Conservation (phyloP, 2,113 vertebrate species). For the Picathartes gymnocephalus region DNA sequence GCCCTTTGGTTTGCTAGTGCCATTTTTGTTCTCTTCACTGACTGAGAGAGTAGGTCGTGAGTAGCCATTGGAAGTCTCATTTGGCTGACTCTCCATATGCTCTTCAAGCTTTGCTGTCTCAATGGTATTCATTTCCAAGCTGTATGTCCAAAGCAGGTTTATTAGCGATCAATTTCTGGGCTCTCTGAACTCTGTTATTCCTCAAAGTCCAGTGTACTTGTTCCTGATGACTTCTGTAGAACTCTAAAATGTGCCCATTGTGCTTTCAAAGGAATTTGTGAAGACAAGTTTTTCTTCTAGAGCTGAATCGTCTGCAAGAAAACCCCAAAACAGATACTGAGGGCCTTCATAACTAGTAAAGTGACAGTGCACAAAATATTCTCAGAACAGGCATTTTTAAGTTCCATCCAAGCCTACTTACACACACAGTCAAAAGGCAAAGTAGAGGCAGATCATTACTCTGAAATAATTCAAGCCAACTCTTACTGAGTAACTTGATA, state of each 20-base stretch:
- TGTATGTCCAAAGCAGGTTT: conserved; percentile 46
- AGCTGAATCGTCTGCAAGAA: conserved; percentile 43
- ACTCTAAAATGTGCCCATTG: neutral
- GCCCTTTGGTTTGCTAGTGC: conserved; percentile 66
- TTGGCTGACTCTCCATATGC: conserved; percentile 73
- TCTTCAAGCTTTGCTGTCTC: conserved; percentile 77
- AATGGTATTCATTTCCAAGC: conserved; percentile 73
- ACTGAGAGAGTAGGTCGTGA: conserved; percentile 64
- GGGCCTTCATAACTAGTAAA: neutral
- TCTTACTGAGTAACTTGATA: neutral
- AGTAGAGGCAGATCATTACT: neutral
- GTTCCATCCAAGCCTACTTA: neutral
- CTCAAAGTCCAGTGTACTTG: neutral
- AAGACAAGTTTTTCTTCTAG: neutral
- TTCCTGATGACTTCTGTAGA: neutral
- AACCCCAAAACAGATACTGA: neutral
- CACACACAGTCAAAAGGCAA: neutral
- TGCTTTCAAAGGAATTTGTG: neutral
- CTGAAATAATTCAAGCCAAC: neutral
- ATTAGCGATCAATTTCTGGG: neutral
- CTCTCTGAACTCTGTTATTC: neutral
- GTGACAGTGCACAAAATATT: neutral
- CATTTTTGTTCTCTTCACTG: conserved; percentile 75
- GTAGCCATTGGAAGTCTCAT: conserved; percentile 59
- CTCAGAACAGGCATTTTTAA: neutral